These are phyloP conservation scores for Tragelaphus strepsiceros DNA, from an alignment of 2,113 vertebrate genomes.

Conservation along the genomic window DNA sequence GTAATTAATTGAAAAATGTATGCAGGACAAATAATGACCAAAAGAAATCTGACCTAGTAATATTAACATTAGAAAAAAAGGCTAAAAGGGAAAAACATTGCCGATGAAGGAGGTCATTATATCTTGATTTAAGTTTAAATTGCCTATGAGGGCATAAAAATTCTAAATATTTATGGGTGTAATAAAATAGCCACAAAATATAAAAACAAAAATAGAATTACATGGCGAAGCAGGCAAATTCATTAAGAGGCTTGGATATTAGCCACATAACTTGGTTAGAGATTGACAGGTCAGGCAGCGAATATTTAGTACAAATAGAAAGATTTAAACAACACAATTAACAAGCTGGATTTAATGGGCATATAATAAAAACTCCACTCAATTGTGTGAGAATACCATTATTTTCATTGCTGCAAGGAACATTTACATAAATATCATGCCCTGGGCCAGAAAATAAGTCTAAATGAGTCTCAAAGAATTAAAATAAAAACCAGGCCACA, in stretches of 20 bases:
- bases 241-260: not conserved
- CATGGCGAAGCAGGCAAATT: not conserved
- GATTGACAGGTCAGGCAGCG: not conserved
- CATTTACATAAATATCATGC: not conserved
- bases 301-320: not conserved
- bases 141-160: conserved; percentile 7
- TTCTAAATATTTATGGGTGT: conserved; percentile 36
- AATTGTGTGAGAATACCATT: not conserved
- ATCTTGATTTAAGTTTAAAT: conserved; percentile 41
- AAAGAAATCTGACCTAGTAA: not conserved
- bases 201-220: not conserved
- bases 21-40: not conserved
- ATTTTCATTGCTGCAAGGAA: not conserved
- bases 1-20: conserved; percentile 7
- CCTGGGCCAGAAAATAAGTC: not conserved
- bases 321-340: not conserved
- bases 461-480: not conserved
- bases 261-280: not conserved
- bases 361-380: not conserved
- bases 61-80: not conserved
- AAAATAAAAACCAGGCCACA: not conserved
- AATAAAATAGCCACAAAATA: conserved; percentile 36
- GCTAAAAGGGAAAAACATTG: conserved; percentile 14
- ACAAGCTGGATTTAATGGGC: not conserved
- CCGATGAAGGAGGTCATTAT: conserved; percentile 5